Percentiles rank a stretch among this genome's conserved stretches.
Evolutionary conservation across 2,888 invertebrate genomes (phyloP).

Genomic region (Aquatica leii): DNA sequence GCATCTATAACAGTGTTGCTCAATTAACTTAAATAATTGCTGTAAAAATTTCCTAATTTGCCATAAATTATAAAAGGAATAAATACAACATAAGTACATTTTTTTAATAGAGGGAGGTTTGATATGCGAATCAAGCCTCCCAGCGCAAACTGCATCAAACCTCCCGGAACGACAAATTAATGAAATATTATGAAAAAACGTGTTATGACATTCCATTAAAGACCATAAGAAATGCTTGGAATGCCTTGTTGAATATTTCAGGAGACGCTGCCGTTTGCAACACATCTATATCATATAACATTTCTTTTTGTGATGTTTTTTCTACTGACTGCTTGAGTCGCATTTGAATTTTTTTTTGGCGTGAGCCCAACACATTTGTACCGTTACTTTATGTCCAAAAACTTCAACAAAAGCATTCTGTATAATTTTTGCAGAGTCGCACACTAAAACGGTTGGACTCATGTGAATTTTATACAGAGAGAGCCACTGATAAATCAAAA

Average conservation of each 20-base stretch:
- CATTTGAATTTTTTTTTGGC: slow-evolving; percentile 14
- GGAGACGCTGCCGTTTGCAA: not conserved
- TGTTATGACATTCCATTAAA: too few species aligned
- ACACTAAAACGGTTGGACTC: slow-evolving; percentile 10
- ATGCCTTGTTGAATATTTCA: not conserved
- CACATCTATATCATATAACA: not conserved
- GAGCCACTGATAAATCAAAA: not conserved
- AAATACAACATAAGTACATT: too few species aligned
- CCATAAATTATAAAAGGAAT: too few species aligned
- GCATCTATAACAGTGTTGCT: too few species aligned
- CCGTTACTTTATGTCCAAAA: not conserved
- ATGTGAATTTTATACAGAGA: not conserved
- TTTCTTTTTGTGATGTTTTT: not conserved
- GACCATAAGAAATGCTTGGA: not conserved
- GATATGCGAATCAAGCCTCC: too few species aligned
- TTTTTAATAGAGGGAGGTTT: too few species aligned
- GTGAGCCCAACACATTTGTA: slow-evolving; percentile 5
- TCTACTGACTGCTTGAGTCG: slow-evolving; percentile 16
- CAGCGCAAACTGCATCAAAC: too few species aligned
- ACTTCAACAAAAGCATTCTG: slow-evolving; percentile 3
- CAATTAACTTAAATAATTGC: too few species aligned
- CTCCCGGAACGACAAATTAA: too few species aligned
- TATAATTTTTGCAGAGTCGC: not conserved
- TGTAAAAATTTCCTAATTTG: too few species aligned
- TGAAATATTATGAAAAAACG: too few species aligned